Evolutionary conservation across 2,888 invertebrate genomes (phyloP), one percentile per base, ranked within the genome.

Genomic region (Lepetodrilus schrolli): DNA sequence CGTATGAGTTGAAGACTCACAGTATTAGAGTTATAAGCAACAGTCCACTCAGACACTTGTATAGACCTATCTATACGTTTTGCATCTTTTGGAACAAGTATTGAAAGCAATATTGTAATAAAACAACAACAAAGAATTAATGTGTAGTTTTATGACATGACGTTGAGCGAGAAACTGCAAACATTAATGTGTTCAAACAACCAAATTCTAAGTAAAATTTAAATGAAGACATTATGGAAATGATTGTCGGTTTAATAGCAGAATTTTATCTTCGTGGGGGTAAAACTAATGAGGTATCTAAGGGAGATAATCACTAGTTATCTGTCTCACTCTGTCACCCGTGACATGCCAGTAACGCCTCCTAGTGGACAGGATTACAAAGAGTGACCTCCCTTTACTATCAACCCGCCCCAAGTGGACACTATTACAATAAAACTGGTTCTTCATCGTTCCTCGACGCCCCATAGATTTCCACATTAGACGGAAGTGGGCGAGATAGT

Each of bases 371-470:
- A 30, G 30, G 30, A 58, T 58, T 30, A 58, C 58, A 58, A 58
- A 30, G 34, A 58, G 34, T 30, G 58, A 58, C 58, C 58, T 30
- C 58, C 30, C 58, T 23, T 30, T 58, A 30, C 23, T 17, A 21
- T 48, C 48, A 48, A 48, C 48, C 8, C 26, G 21, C 8, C 30
- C 30, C 26, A n/a, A 21, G 5, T 58, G 58, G 58, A 58, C 58
- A 58, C 58, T 58, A 58, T 58, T 58, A 58, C 58, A 58, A 58
- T 58, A 30, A 30, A 58, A 58, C 30, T 34, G 30, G n/a, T 34
- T 17, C 17, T 17, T 7, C 10, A n/a, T 17, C 17, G 43, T 43
- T 17, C 43, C n/a, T 17, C 10, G 34, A 58, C 58, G 58, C 58
- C 58, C 58, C 1, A 0, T 13, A 26, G 58, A 58, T 58, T 58